These are phyloP conservation scores for Xenus cinereus DNA, from an alignment of 2,113 vertebrate species.

Conservation along the genomic window DNA sequence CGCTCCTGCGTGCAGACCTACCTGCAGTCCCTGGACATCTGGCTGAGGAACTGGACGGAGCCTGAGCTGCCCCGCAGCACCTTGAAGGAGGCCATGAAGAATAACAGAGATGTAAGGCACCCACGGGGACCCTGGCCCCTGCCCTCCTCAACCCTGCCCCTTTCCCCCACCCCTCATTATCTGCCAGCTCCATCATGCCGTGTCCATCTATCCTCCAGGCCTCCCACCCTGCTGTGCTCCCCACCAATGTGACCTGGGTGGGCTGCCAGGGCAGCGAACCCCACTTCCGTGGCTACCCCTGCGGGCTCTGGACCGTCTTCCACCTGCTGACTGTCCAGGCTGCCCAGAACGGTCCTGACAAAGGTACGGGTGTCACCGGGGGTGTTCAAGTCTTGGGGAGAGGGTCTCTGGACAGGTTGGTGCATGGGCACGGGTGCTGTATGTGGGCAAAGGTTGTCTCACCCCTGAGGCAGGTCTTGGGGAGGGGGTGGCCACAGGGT, in stretches of 20 bases:
- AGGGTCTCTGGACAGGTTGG: not conserved
- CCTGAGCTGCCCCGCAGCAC: constrained; percentile 72
- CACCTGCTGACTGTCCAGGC: constrained; percentile 89
- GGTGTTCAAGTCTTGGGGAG: rapidly evolving
- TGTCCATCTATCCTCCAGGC: not conserved
- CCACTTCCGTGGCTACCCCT: constrained; percentile 86
- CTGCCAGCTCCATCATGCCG: rapidly evolving
- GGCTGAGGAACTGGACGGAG: constrained; percentile 74
- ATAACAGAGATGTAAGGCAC: constrained; percentile 76
- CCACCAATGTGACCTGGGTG: constrained; percentile 82
- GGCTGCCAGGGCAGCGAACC: constrained; percentile 87
- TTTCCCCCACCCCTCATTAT: not conserved
- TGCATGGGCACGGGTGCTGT: not conserved
- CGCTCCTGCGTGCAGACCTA: constrained; percentile 80
- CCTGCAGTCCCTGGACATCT: constrained; percentile 72
- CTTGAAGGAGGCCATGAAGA: constrained; percentile 78
- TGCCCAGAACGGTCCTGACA: not conserved
- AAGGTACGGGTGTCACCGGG: not conserved
- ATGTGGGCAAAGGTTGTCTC: not conserved
- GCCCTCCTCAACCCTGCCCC: not conserved
- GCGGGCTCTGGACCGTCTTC: constrained; percentile 90
- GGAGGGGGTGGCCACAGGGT: not conserved
- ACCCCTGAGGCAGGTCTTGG: rapidly evolving
- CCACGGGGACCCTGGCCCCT: rapidly evolving
- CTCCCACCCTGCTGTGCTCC: constrained; percentile 44